phyloP scores from a whole-genome alignment of 1,140 invertebrate genomes.

The Macrocentrus cingulum region DNA sequence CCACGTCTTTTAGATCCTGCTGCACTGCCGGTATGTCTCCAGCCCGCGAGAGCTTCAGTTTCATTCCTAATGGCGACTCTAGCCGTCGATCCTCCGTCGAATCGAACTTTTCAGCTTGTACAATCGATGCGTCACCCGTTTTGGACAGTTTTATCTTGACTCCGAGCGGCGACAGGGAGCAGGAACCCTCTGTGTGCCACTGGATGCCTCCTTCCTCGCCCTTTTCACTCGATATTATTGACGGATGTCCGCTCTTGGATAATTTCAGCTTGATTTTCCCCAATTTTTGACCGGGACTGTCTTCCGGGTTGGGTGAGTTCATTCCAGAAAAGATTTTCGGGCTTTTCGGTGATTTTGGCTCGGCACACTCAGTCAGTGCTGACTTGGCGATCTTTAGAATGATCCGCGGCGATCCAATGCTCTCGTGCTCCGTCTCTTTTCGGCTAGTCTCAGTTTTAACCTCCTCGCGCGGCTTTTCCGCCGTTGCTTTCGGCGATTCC shows the following conservation, averaged over 20 bases:
- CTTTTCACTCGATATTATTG: slow-evolving; percentile 53
- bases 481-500: slow-evolving; percentile 38
- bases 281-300: slow-evolving; percentile 54
- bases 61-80: slow-evolving; percentile 43
- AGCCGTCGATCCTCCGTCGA: slow-evolving; percentile 23
- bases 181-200: slow-evolving; percentile 47
- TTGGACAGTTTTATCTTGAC: slow-evolving; percentile 44
- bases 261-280: slow-evolving; percentile 56
- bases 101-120: slow-evolving; percentile 35
- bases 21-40: slow-evolving; percentile 34
- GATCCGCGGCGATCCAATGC: slow-evolving; percentile 53
- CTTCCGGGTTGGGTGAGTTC: slow-evolving; percentile 56
- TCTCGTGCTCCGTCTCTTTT: slow-evolving; percentile 48
- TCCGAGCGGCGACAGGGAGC: slow-evolving; percentile 43
- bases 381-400: slow-evolving; percentile 58
- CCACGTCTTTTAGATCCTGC: slow-evolving; percentile 22
- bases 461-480: slow-evolving; percentile 26
- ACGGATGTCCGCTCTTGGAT: slow-evolving; percentile 53
- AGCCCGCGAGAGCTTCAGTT: slow-evolving; percentile 40
- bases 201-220: slow-evolving; percentile 39
- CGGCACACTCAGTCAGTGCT: slow-evolving; percentile 52
- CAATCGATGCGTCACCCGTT: slow-evolving; percentile 40
- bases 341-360: slow-evolving; percentile 55
- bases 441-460: slow-evolving; percentile 39
- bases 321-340: slow-evolving; percentile 54